Conservation (phyloP, 2,888 invertebrate genomes). For the Diarsia mendica region DNA sequence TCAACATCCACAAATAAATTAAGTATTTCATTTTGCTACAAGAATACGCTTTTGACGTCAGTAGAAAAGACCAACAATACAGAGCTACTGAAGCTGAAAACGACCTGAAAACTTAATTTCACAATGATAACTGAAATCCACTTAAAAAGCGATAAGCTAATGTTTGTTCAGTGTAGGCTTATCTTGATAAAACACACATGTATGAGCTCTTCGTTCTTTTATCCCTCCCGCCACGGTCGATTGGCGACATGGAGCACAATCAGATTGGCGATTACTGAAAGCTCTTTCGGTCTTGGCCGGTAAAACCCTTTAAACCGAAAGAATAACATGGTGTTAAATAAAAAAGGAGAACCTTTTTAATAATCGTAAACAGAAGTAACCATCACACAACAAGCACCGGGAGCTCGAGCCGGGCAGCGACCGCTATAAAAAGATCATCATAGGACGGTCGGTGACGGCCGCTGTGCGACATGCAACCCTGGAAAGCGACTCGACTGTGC, state of each 20-base stretch:
- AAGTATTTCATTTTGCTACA: slow-evolving; percentile 39
- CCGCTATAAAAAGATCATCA: slow-evolving; percentile 90
- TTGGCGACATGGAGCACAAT: too few species aligned
- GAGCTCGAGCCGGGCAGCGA: slow-evolving; percentile 88
- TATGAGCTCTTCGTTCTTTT: slow-evolving; percentile 43
- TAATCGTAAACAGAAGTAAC: slow-evolving; percentile 77
- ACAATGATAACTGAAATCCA: slow-evolving; percentile 53
- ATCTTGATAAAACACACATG: slow-evolving; percentile 58
- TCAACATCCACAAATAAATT: slow-evolving; percentile 58
- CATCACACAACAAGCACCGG: slow-evolving; percentile 77
- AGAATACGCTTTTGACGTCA: slow-evolving; percentile 25
- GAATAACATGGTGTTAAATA: slow-evolving; percentile 51
- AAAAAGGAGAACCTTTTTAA: slow-evolving; percentile 72
- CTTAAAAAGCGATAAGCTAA: slow-evolving; percentile 60
- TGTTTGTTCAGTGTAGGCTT: slow-evolving; percentile 63
- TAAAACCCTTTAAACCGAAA: slow-evolving; percentile 35
- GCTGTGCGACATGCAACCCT: slow-evolving; percentile 90
- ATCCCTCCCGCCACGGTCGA: slow-evolving; percentile 48
- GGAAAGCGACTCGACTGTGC: slow-evolving; percentile 90
- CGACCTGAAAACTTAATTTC: slow-evolving; percentile 56
- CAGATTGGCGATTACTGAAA: slow-evolving; percentile 47
- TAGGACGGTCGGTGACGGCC: slow-evolving; percentile 85
- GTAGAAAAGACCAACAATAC: slow-evolving; percentile 10
- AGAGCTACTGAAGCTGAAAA: slow-evolving; percentile 37
- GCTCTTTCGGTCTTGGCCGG: slow-evolving; percentile 39